Evolutionary conservation across 2,113 vertebrate genomes (phyloP).

Genomic region (Rhinoderma darwinii): DNA sequence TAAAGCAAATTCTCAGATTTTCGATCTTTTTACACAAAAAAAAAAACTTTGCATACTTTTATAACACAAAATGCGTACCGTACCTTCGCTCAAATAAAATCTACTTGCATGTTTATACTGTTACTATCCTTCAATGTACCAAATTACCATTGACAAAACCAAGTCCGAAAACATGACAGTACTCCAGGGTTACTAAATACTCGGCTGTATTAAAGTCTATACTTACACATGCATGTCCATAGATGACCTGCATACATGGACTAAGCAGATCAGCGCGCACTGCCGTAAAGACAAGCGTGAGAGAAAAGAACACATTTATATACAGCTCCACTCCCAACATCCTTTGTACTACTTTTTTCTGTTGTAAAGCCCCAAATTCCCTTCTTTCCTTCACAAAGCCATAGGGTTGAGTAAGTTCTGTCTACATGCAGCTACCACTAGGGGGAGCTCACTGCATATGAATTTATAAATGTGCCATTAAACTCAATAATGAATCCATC

Average conservation of each 20-base stretch:
- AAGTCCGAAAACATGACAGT: neutral
- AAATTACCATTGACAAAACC: neutral
- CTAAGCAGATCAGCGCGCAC: neutral
- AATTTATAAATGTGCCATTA: neutral
- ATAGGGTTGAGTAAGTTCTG: neutral
- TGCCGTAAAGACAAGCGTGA: neutral
- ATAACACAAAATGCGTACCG: neutral
- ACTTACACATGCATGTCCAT: neutral
- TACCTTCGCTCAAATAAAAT: neutral
- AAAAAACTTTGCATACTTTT: neutral
- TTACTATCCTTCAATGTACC: neutral
- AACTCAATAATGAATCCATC: neutral
- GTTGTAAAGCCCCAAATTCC: neutral
- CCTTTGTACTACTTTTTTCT: too few relatives aligned
- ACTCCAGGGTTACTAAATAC: neutral
- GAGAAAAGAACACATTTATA: neutral
- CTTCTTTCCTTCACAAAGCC: neutral
- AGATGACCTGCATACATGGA: too few relatives aligned
- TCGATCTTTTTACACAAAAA: neutral
- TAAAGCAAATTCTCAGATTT: neutral
- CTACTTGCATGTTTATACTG: neutral
- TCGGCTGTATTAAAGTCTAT: neutral
- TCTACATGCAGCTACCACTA: too few relatives aligned
- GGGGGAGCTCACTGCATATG: neutral
- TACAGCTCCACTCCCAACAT: neutral